Evolutionary conservation across 2,113 vertebrate species (phyloP).

Genomic region (Halichoerus grypus): DNA sequence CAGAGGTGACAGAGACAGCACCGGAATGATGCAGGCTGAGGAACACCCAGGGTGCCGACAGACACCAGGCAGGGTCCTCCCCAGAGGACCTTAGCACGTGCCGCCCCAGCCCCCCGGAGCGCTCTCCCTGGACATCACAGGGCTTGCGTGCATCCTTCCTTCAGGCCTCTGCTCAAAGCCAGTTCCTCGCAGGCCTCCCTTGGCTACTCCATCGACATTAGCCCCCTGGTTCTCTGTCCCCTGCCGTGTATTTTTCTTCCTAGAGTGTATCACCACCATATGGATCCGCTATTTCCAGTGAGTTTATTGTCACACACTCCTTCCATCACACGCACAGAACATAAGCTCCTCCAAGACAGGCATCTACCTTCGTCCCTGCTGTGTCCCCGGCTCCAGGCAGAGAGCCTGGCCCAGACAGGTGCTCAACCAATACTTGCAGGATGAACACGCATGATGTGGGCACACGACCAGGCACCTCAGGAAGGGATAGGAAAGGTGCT

Average conservation of each 20-base stretch:
- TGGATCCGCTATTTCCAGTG: accelerated
- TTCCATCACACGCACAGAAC: background rate
- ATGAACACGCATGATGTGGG: accelerated
- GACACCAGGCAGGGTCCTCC: background rate
- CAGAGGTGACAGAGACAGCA: background rate
- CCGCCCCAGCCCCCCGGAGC: accelerated
- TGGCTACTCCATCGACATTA: accelerated
- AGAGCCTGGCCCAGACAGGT: background rate
- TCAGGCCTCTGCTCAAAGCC: background rate
- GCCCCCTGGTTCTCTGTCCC: background rate
- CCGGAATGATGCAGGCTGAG: accelerated
- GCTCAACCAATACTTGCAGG: accelerated
- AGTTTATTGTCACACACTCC: background rate
- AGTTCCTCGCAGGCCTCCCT: background rate
- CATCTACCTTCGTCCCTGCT: background rate
- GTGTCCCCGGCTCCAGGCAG: background rate
- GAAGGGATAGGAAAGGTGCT: background rate
- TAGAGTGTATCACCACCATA: accelerated
- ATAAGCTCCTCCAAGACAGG: background rate
- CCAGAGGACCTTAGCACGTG: background rate
- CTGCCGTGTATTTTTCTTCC: no score
- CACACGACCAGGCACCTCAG: background rate
- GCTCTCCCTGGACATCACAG: background rate
- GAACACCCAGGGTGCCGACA: accelerated
- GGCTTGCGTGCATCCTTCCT: accelerated